Percentiles rank a stretch among this genome's conserved stretches.
These are phyloP conservation scores for Lomographa bimaculata DNA, from an alignment of 2,888 invertebrate genomes.

Conservation along the genomic window DNA sequence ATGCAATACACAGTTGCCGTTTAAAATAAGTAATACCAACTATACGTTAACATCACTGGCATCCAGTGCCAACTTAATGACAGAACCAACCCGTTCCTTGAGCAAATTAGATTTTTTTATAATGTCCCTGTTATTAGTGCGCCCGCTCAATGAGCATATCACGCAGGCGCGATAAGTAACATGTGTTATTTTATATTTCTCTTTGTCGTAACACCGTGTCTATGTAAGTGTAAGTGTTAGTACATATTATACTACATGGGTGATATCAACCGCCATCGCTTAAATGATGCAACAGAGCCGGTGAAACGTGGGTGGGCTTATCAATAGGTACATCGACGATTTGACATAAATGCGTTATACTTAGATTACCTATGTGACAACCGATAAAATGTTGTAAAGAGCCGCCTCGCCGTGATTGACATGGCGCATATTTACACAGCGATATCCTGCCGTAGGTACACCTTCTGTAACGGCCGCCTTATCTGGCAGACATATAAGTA, in stretches of 20 bases:
- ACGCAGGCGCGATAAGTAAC: constrained; percentile 40
- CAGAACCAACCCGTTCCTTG: constrained; percentile 24
- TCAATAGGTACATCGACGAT: constrained; percentile 74
- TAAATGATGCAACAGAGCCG: constrained; percentile 62
- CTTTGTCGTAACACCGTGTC: constrained; percentile 48
- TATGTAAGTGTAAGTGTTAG: constrained; percentile 36
- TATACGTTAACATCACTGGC: constrained; percentile 23
- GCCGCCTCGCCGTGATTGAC: constrained; percentile 80
- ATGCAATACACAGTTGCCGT: constrained; percentile 9
- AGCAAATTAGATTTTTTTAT: constrained; percentile 34
- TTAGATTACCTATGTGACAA: constrained; percentile 77
- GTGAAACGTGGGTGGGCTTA: constrained; percentile 78
- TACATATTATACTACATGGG: constrained; percentile 39
- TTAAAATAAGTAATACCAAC: constrained; percentile 15
- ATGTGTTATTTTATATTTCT: constrained; percentile 41
- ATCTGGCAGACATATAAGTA: constrained; percentile 65
- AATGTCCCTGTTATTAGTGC: constrained; percentile 30
- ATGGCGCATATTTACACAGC: constrained; percentile 68
- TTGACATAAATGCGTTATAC: constrained; percentile 81
- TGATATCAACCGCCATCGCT: constrained; percentile 61
- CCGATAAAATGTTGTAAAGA: constrained; percentile 79
- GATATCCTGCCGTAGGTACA: constrained; percentile 68
- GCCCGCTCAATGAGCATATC: constrained; percentile 25
- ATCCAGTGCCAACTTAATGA: constrained; percentile 34
- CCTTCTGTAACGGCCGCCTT: constrained; percentile 68